Base-by-base conservation (phyloP, 2,797 vertebrate genomes). In the Scarus forsteni region DNA sequence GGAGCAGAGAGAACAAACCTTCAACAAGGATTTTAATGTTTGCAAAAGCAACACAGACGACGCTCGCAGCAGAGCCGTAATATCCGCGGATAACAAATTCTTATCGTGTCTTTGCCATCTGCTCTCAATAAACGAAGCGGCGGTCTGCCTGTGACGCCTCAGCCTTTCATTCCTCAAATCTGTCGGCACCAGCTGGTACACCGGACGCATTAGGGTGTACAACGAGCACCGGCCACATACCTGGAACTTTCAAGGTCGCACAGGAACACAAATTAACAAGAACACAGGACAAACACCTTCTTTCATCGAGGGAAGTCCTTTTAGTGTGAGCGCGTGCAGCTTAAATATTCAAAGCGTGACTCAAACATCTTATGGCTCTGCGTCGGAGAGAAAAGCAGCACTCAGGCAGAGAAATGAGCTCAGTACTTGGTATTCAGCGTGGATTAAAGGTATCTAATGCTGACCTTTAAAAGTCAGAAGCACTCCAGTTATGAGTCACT, bases 41-140 rank as follows among this genome's bases (percentile, higher is more conserved):
- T 79, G 76, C 58, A 44, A 71, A 70, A 77, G 78, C 78, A 63
- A 44, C 3, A 57, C 42, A 66, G 45, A 19, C 68, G 45, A 19
- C 57, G 9, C 19, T 15, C 42, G 27, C 58, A 56, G 68, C 58
- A 60, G 70, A 62, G 59, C 55, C 9, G 73, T 54, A 61, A 85
- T 49, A 64, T 72, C 59, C 43, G 14, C 45, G 51, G 71, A 80
- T 79, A 86, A 87, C 74, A 85, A 80, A 86, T 80, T 83, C 70
- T 76, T 85, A 74, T 90, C 72, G 50, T 79, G 85, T 84, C 79
- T 71, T 73, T 53, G 65, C 91, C 91, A 91, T 93, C 91, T 93
- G 92, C 83, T 92, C 76, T 60, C 75, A 42, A 70, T 86, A 89
- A 92, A 87, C 64, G 53, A 56, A 73, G 64, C 57, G 7, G 79